Evolutionary conservation across 2,888 invertebrate genomes (phyloP).

Genomic region (Cryptops parisi): DNA sequence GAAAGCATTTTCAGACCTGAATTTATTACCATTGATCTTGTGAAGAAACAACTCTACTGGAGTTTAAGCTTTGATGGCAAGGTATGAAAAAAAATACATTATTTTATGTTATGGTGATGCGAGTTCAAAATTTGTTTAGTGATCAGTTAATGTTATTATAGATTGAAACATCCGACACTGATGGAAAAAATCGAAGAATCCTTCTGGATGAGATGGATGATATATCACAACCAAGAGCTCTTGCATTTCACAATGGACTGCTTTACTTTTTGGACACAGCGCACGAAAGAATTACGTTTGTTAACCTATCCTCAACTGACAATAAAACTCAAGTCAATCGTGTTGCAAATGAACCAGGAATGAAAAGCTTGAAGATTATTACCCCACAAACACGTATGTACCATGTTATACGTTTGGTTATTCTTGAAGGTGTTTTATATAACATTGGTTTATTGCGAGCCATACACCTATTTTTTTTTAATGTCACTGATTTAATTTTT

Average conservation of each 20-base stretch:
- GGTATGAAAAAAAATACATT: slow-evolving; percentile 24
- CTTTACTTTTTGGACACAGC: slow-evolving; percentile 76
- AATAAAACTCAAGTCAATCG: slow-evolving; percentile 65
- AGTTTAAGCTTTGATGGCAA: slow-evolving; percentile 41
- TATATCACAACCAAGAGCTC: slow-evolving; percentile 60
- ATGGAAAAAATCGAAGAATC: slow-evolving; percentile 51
- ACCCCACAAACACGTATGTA: slow-evolving; percentile 52
- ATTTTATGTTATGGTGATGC: neutral
- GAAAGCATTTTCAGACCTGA: slow-evolving; percentile 58
- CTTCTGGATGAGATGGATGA: slow-evolving; percentile 50
- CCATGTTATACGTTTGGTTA: slow-evolving; percentile 17
- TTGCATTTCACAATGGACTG: slow-evolving; percentile 64
- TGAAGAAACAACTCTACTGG: slow-evolving; percentile 72
- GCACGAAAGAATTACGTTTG: slow-evolving; percentile 75
- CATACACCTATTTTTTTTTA: no score
- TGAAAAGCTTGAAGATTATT: slow-evolving; percentile 74
- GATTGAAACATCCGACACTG: slow-evolving; percentile 28
- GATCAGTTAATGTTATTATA: no score
- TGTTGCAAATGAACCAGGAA: slow-evolving; percentile 49
- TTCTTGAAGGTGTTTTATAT: neutral
- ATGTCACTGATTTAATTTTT: no score
- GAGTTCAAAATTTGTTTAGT: neutral
- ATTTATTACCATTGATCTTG: slow-evolving; percentile 62
- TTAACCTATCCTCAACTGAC: slow-evolving; percentile 63
- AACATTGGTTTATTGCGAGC: no score